Percentiles rank a stretch among this genome's conserved stretches.
Conservation (phyloP, 2,797 vertebrate genomes). For the Pteropus rufus region DNA sequence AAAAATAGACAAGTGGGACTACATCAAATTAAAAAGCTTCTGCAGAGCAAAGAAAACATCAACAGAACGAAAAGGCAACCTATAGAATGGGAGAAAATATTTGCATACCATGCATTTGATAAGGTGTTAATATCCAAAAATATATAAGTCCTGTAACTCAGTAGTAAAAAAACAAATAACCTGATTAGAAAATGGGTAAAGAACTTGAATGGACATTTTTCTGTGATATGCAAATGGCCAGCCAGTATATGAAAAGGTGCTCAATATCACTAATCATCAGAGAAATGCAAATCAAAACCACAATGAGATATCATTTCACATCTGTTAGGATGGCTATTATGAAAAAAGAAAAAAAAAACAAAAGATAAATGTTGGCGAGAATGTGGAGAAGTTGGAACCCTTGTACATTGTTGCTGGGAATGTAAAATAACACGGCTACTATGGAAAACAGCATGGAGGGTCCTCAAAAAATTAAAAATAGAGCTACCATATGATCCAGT, state of each 20-base stretch:
- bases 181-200: not conserved
- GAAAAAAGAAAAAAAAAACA: not conserved
- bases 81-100: not conserved
- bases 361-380: not conserved
- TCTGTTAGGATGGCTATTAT: not conserved
- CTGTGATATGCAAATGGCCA: not conserved
- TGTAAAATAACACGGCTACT: not conserved
- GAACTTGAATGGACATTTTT: not conserved
- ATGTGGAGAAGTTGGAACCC: not conserved
- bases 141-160: not conserved
- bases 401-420: not conserved
- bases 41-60: not conserved
- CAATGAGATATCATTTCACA: not conserved
- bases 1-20: not conserved
- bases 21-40: not conserved
- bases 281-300: not conserved
- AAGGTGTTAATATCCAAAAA: not conserved
- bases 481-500: not conserved
- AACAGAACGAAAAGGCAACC: not conserved
- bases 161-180: not conserved
- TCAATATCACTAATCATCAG: not conserved
- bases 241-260: not conserved
- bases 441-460: not conserved
- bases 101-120: not conserved
- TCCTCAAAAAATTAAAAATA: conserved; percentile 18